Base-by-base conservation (phyloP, 1,140 invertebrate genomes). In the Nasonia giraulti region DNA sequence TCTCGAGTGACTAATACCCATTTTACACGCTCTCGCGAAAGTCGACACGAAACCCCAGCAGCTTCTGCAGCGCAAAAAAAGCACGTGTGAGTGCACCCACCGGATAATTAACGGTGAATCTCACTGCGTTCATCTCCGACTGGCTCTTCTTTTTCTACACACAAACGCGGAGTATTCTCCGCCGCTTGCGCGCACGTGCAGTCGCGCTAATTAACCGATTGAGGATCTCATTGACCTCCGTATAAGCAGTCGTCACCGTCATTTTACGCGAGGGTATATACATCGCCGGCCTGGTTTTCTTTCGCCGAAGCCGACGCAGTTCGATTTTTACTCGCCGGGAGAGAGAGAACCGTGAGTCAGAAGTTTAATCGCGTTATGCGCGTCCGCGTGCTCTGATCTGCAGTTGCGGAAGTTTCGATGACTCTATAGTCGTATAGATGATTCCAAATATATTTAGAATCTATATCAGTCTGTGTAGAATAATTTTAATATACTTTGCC, bases 121-220 rank as follows among this genome's bases (percentile, higher is more conserved):
- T 78, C 37, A 27, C 23, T 62, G 71, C 50, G 17, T 23, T 73
- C 44, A 74, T 82, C 69, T 50, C 44, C n/a, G 47, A n/a, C 50
- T 17, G 23, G 7, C 31, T 27, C 47, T 20, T 33, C 62, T 76
- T 50, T 66, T 37, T 78, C 74, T 8, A 73, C 7, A 31, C 10
- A n/a, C 7, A 31, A 0, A n/a, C 7, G 7, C 55, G 77, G 62
- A 83, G 68, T 68, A 2, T 80, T 68, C 62, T 14, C 7, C 14
- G 4, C 17, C 1, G 40, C 31, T 69, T 27, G 33, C 68, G 17
- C 50, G 50, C 50, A 11, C 10, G 6, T 62, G 55, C 82, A 23
- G 74, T 75, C 82, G 23, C 31, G 62, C 55, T 84, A 87, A 87
- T 88, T 76, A 87, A 87, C 71, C 78, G 87, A 86, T 88, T 88